Base-by-base conservation (phyloP, 2,113 vertebrate genomes). In the Xenus cinereus region DNA sequence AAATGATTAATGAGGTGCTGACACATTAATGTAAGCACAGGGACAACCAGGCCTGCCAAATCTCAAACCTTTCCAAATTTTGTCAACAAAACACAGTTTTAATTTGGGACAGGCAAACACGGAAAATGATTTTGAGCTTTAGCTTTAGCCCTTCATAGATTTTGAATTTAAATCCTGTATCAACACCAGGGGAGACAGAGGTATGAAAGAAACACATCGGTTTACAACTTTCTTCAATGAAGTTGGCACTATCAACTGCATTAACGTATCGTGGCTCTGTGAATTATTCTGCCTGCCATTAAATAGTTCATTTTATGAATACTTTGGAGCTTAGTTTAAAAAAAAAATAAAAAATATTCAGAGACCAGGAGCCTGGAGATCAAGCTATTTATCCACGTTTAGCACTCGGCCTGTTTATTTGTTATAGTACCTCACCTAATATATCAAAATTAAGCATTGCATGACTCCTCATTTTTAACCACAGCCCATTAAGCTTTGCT, bases 41-140 rank as follows among this genome's bases (percentile, higher is more conserved):
- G 97, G 92, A 97, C 91, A 91, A 74, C 68, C 83, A 95, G 95
- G 96, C 83, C 97, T 97, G 96, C 96, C 97, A 98, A 98, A 96
- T 94, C 96, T 96, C 86, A 95, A 97, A 93, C 84, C 86, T 97
- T 94, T 95, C 96, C 95, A 92, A 98, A 97, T 96, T 97, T 95
- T 98, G 97, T 98, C 97, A 97, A 97, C 96, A 98, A 98, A 98
- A 98, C 94, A 94, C 84, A 96, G 95, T 96, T 98, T 97, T 96
- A 98, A 96, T 96, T 98, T 94, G 94, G 72, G 96, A 96, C 87
- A 97, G 96, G 95, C 95, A 98, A 97, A 98, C 94, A 97, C 0
- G 66, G 94, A 92, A 97, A 97, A 97, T 90, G 90, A 97, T 96
- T 98, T 97, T 92, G 71, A 96, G 67, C 91, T 94, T 95, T 88